Evolutionary conservation across 2,888 invertebrate species (phyloP).

Genomic region (Gisinianus flammeolus): DNA sequence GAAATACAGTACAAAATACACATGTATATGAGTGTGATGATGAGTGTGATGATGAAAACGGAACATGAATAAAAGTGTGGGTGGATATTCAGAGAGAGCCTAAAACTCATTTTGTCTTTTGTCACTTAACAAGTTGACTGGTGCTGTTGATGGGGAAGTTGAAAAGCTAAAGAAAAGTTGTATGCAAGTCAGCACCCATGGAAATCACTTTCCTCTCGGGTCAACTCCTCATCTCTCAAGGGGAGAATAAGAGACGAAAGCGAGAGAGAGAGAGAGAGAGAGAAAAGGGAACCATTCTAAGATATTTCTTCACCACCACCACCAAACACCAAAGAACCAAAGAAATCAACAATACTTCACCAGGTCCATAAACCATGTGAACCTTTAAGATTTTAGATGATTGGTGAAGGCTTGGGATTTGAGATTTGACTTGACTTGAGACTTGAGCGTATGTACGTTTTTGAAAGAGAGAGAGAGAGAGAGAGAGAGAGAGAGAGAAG

Average conservation of each 20-base stretch:
- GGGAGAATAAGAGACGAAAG: background rate
- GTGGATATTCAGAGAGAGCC: conserved; percentile 15
- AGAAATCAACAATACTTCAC: conserved; percentile 18
- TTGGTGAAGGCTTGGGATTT: conserved; percentile 34
- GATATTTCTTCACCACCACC: background rate
- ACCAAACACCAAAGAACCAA: too few species aligned
- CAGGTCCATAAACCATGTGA: background rate
- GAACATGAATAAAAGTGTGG: conserved; percentile 34
- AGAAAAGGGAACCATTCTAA: background rate
- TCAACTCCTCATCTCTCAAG: conserved; percentile 23
- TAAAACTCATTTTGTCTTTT: conserved; percentile 38
- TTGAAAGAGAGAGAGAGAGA: too few species aligned
- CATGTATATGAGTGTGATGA: background rate
- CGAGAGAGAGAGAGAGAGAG: background rate
- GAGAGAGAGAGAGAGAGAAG: background rate
- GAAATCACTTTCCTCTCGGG: conserved; percentile 22
- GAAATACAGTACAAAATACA: conserved; percentile 14
- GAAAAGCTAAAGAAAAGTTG: conserved; percentile 33
- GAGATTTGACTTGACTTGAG: too few species aligned
- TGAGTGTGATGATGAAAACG: background rate
- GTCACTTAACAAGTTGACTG: conserved; percentile 46
- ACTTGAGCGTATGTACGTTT: too few species aligned
- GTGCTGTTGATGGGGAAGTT: conserved; percentile 32
- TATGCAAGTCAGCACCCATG: conserved; percentile 36
- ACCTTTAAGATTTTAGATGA: conserved; percentile 32